Conservation (phyloP, 2,113 vertebrate genomes). For the Marmota monax region DNA sequence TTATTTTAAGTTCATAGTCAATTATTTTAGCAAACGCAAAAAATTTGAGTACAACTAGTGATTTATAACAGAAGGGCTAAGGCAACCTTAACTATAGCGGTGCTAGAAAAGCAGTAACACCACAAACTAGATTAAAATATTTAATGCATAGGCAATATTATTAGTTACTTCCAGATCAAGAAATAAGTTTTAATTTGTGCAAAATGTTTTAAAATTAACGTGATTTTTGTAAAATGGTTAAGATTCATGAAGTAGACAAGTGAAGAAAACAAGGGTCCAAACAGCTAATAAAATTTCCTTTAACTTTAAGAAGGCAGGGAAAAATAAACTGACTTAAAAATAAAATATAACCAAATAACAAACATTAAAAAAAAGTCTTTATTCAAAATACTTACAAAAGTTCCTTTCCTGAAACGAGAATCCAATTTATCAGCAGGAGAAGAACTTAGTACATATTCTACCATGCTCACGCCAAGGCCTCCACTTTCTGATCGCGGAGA, state of each 20-base stretch:
- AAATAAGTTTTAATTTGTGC: slow-evolving; percentile 24
- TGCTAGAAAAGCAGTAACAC: slow-evolving; percentile 83
- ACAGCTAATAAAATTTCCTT: slow-evolving; percentile 42
- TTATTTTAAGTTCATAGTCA: slow-evolving; percentile 81
- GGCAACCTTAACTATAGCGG: slow-evolving; percentile 88
- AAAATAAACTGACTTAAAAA: slow-evolving; percentile 51
- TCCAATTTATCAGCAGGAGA: slow-evolving; percentile 99
- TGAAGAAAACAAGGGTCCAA: not conserved
- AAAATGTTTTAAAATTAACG: slow-evolving; percentile 39
- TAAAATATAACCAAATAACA: slow-evolving; percentile 30
- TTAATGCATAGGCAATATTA: slow-evolving; percentile 34
- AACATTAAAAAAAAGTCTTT: not conserved
- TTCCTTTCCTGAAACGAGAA: slow-evolving; percentile 96
- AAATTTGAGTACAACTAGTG: slow-evolving; percentile 77
- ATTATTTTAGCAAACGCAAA: slow-evolving; percentile 83
- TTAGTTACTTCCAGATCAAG: slow-evolving; percentile 42
- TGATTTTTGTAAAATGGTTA: slow-evolving; percentile 23
- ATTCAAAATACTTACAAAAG: slow-evolving; percentile 93
- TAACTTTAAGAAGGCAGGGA: slow-evolving; percentile 32
- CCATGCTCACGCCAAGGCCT: slow-evolving; percentile 99
- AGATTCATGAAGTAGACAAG: slow-evolving; percentile 63
- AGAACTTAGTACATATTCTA: slow-evolving; percentile 99
- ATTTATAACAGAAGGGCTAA: slow-evolving; percentile 88
- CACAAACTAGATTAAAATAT: slow-evolving; percentile 56
- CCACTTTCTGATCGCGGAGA: slow-evolving; percentile 99